Conservation (phyloP, 1,140 invertebrate species). For the Lucilia sericata region DNA sequence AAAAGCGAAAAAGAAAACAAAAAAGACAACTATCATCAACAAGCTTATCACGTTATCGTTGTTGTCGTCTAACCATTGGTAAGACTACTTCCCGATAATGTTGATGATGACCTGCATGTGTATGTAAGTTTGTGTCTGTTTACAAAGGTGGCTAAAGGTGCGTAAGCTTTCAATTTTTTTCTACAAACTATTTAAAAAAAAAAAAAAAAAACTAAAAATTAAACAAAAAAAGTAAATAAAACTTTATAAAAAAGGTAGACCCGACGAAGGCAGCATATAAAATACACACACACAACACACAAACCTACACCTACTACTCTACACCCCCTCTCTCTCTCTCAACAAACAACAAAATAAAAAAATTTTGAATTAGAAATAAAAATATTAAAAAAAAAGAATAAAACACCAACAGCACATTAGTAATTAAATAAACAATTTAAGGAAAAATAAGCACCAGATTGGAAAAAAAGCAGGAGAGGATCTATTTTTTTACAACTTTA, state of each 20-base stretch:
- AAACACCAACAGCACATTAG: conserved; percentile 26
- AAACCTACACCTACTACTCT: background rate
- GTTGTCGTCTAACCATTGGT: background rate
- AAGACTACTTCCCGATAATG: background rate
- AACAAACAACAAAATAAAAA: background rate
- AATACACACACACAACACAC: background rate
- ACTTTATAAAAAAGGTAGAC: background rate
- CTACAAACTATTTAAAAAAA: background rate
- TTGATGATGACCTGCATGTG: background rate
- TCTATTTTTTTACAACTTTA: conserved; percentile 19
- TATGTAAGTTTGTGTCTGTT: background rate
- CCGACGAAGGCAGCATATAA: background rate
- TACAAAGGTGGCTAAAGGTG: background rate
- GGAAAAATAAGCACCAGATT: background rate
- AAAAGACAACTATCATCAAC: background rate
- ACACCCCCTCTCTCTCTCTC: background rate
- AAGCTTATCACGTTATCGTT: background rate
- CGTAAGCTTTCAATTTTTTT: conserved; percentile 11
- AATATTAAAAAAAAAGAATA: background rate
- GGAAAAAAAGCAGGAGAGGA: background rate
- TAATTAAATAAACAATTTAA: background rate
- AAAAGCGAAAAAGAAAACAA: conserved; percentile 22
- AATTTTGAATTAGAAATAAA: background rate
- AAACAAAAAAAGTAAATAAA: too few relatives aligned
- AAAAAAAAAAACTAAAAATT: background rate